Evolutionary conservation across 2,113 vertebrate species (phyloP).

Genomic region (Rutilus rutilus): DNA sequence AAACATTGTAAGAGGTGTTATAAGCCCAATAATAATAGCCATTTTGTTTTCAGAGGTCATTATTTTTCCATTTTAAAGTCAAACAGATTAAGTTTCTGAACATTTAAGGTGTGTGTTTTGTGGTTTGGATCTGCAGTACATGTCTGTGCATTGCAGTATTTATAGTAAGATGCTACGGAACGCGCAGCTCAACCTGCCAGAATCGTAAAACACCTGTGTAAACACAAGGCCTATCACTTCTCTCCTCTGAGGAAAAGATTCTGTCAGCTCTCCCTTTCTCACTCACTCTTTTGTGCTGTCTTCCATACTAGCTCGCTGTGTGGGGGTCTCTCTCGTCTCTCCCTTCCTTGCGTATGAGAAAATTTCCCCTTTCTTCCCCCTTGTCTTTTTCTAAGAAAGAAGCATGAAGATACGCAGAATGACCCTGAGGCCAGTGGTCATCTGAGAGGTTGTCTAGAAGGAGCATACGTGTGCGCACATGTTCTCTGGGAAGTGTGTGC

Average conservation of each 20-base stretch:
- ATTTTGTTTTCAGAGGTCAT: slow-evolving; percentile 10
- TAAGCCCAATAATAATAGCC: slow-evolving; percentile 10
- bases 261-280: slow-evolving; percentile 44
- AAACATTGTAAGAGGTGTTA: neutral
- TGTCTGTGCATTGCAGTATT: slow-evolving; percentile 43
- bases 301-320: slow-evolving; percentile 37
- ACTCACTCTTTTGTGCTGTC: slow-evolving; percentile 28
- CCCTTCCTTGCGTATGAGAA: slow-evolving; percentile 47
- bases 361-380: slow-evolving; percentile 20
- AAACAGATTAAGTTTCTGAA: neutral
- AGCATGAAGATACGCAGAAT: slow-evolving; percentile 45
- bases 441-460: slow-evolving; percentile 47
- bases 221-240: slow-evolving; percentile 61
- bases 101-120: slow-evolving; percentile 23
- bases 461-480: neutral
- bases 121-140: slow-evolving; percentile 36
- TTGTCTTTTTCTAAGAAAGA: slow-evolving; percentile 43
- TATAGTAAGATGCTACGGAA: slow-evolving; percentile 51
- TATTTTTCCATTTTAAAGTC: slow-evolving; percentile 14
- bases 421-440: neutral
- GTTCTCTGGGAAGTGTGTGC: slow-evolving; percentile 18
- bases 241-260: slow-evolving; percentile 47
- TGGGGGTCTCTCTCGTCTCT: slow-evolving; percentile 34
- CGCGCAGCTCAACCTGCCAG: slow-evolving; percentile 29
- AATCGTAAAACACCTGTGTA: slow-evolving; percentile 59